Evolutionary conservation across 2,113 vertebrate species (phyloP).

Genomic region (Corynorhinus townsendii): DNA sequence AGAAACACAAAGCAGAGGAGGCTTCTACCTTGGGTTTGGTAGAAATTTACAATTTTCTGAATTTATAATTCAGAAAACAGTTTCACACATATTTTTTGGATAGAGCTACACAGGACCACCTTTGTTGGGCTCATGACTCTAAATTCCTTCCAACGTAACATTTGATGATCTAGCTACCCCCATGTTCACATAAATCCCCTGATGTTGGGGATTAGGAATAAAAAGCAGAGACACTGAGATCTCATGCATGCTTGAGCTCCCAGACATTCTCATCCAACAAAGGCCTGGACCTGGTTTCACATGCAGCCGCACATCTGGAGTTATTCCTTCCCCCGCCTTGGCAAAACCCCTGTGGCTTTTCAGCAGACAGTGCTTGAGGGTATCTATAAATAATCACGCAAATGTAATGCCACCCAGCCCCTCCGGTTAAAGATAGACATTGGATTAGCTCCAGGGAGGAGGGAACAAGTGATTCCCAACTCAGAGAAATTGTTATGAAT

Average conservation of each 20-base stretch:
- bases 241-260: slow-evolving; percentile 5
- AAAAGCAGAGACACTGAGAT: not conserved
- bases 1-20: not conserved
- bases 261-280: not conserved
- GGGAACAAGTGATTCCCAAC: slow-evolving; percentile 78
- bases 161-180: not conserved
- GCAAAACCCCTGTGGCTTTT: slow-evolving; percentile 24
- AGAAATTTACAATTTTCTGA: not conserved
- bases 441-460: slow-evolving; percentile 77
- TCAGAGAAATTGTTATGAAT: slow-evolving; percentile 79
- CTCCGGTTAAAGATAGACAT: slow-evolving; percentile 76
- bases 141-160: not conserved
- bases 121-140: not conserved
- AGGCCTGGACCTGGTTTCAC: not conserved
- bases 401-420: slow-evolving; percentile 57
- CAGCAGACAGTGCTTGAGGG: not conserved
- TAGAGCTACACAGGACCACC: not conserved
- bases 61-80: not conserved
- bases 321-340: not conserved
- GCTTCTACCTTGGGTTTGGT: not conserved
- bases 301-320: not conserved
- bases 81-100: not conserved
- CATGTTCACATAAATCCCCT: not conserved
- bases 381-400: slow-evolving; percentile 76
- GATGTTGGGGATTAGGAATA: not conserved